phyloP scores from a whole-genome alignment of 1,140 invertebrate genomes.

The Bombyx mori region DNA sequence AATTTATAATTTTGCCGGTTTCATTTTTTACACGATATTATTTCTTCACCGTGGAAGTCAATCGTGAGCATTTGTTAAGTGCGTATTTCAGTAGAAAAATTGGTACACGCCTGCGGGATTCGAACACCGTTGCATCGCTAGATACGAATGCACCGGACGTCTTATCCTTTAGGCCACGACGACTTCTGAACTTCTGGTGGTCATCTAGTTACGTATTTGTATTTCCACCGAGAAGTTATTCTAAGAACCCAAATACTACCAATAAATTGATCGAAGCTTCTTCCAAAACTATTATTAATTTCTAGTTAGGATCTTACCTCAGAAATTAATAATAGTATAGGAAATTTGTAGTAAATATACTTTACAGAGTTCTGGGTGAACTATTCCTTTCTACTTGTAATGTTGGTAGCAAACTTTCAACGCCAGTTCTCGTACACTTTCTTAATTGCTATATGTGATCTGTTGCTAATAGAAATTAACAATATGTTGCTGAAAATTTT shows the following conservation, averaged over 20 bases:
- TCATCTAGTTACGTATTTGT: background rate
- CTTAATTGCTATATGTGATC: constrained; percentile 15
- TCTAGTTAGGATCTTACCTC: background rate
- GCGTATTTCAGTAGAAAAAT: no score
- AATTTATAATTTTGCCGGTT: no score
- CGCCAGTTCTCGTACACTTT: constrained; percentile 10
- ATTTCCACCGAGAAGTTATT: background rate
- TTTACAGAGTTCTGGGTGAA: constrained; percentile 12
- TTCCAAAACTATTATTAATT: background rate
- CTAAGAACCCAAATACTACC: background rate
- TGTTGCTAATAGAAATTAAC: background rate
- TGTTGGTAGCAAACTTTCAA: constrained; percentile 14
- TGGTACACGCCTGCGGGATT: no score
- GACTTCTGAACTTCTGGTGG: background rate
- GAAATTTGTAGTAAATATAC: constrained; percentile 11
- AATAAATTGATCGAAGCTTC: background rate
- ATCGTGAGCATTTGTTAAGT: no score
- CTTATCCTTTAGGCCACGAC: no score
- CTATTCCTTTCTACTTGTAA: constrained; percentile 16
- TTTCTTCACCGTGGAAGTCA: no score
- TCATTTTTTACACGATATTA: no score
- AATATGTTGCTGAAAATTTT: background rate
- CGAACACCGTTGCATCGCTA: no score
- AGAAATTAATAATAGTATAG: constrained; percentile 13
- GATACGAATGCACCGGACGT: no score